Evolutionary conservation across 2,797 vertebrate genomes (phyloP).

Genomic region (Hipposideros larvatus): DNA sequence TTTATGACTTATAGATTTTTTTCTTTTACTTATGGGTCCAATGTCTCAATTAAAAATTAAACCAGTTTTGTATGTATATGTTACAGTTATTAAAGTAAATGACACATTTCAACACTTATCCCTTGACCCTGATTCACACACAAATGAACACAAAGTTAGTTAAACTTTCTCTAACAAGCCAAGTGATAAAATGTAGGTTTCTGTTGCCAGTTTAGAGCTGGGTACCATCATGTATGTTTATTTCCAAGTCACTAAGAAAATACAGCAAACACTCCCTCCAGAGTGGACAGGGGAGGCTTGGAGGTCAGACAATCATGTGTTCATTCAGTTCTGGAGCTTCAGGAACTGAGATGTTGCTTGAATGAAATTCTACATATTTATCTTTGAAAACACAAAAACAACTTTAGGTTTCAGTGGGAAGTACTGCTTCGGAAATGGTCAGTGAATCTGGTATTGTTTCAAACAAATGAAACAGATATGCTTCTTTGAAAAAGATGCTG

Average conservation of each 20-base stretch:
- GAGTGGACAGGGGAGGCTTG: rapidly evolving
- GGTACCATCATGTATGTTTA: neutral
- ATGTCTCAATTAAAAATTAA: neutral
- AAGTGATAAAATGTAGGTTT: neutral
- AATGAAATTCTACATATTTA: neutral
- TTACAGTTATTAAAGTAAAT: neutral
- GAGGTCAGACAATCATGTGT: rapidly evolving
- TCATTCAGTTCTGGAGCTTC: neutral
- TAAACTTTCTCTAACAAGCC: neutral
- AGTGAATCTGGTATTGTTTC: rapidly evolving
- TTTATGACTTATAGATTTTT: neutral
- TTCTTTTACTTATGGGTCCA: neutral
- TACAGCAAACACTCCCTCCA: neutral
- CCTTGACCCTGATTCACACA: neutral
- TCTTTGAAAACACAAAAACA: neutral
- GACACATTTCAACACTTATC: neutral
- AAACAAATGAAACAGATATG: neutral
- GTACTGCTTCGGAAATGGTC: neutral
- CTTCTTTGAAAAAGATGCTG: neutral
- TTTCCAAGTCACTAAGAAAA: neutral
- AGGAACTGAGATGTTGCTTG: neutral
- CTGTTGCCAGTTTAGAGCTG: neutral
- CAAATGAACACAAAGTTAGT: neutral
- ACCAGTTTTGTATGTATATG: neutral
- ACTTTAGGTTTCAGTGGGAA: neutral